Percentiles rank a stretch among this genome's conserved stretches.
Conservation (phyloP, 2,797 vertebrate species). For the Sternarchorhynchus goeldii region DNA sequence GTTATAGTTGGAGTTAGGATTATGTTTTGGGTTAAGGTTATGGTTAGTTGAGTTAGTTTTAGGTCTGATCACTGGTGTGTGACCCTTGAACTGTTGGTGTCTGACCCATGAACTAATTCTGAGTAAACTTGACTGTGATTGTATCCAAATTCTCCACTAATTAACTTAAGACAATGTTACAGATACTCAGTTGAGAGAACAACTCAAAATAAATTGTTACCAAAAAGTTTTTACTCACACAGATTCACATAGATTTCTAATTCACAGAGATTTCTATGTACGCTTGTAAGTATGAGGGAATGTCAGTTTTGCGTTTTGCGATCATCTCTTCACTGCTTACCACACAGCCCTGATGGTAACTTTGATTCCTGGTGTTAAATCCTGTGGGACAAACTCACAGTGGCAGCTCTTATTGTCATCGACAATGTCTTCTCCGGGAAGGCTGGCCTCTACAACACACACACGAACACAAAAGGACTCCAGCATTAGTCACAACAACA, state of each 20-base stretch:
- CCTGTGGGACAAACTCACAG: conserved; percentile 94
- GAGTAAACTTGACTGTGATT: no score
- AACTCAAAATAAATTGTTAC: neutral
- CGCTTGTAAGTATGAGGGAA: neutral
- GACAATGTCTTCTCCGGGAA: conserved; percentile 89
- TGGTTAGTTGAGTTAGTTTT: no score
- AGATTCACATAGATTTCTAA: no score
- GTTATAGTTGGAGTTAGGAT: no score
- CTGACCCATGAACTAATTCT: no score
- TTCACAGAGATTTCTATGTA: neutral
- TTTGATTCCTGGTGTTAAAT: conserved; percentile 93
- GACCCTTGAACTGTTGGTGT: no score
- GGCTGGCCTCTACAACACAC: conserved; percentile 83
- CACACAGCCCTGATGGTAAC: conserved; percentile 96
- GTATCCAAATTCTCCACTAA: no score
- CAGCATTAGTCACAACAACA: conserved; percentile 46
- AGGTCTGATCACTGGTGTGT: no score
- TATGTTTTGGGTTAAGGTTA: no score
- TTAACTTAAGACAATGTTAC: no score
- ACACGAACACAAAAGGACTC: conserved; percentile 47
- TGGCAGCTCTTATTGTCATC: conserved; percentile 97
- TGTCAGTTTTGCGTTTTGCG: conserved; percentile 9
- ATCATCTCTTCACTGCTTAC: conserved; percentile 72
- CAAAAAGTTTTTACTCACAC: neutral
- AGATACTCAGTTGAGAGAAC: neutral